Evolutionary conservation across 2,888 invertebrate species (phyloP), one percentile per base, ranked within the genome.

Genomic region (Saturnia japonica): DNA sequence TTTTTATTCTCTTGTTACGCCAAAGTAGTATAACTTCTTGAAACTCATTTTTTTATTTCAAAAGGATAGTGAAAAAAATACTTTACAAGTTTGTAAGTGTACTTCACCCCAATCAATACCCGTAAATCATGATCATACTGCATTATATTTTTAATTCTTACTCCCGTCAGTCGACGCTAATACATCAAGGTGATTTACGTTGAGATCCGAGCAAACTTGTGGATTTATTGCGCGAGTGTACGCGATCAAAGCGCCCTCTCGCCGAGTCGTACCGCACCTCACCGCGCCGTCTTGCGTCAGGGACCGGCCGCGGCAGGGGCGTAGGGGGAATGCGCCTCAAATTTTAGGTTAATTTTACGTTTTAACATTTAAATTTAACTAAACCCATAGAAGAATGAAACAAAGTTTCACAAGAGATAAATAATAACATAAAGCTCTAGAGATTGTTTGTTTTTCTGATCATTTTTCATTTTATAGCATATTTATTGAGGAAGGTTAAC

Each of bases 141-240:
- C 81, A 78, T 79, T 76, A 84, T 83, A 83, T 86, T 87, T 87
- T 87, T 87, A 87, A 87, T 87, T 86, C 83, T 73, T 75, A 69
- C 73, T 72, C 74, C 75, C 72, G 71, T 67, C 73, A 73, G 75
- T 74, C 79, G 78, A 76, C 80, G 78, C 82, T 83, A 83, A 86
- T 85, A 86, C 86, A 85, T 87, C 86, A 85, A 78, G 72, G 80
- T 85, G 86, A 87, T 87, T 85, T 87, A 87, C 85, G 78, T 78
- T 77, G 74, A 75, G 82, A 82, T 78, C 80, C 80, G 79, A 78
- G 83, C 80, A 82, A 85, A 85, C 77, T 84, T 85, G 80, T 74
- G 71, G 76, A 86, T 87, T 86, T 86, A 87, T 85, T 71, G 81
- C 80, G 72, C 76, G 71, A 45, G 68, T 76, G 70, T 67, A 66